Evolutionary conservation across 2,113 vertebrate genomes (phyloP), one percentile per base, ranked within the genome.

Genomic region (Lophius piscatorius): DNA sequence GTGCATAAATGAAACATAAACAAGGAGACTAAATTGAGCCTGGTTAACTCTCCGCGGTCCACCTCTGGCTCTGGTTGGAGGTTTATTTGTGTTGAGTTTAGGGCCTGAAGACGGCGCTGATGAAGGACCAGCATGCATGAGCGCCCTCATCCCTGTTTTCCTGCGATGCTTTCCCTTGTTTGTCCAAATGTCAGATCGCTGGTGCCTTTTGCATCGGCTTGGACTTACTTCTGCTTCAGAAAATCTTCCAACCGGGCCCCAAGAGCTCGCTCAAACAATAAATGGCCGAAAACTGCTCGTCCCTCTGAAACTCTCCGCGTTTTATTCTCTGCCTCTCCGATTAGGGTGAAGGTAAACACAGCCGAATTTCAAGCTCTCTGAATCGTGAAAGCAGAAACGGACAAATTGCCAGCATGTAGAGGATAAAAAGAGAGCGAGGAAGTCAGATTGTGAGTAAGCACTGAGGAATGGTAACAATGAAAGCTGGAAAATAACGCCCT

Each of bases 71-170:
- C 44, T 50, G 2, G 4, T 28, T 59, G 56, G 42, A 76, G 57
- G 74, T 65, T 74, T 70, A 61, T 81, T 63, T 74, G 55, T 28
- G 46, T 22, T 56, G 21, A 39, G 60, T 47, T 20, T 13, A 22
- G 14, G 23, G 59, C 36, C 49, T 68, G 45, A 63, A 59, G 56
- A 70, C 7, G 9, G 31, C 24, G 35, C 45, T 49, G 55, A 70
- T 65, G 64, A 65, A 34, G 63, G 39, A 65, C 63, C 45, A 76
- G 20, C 49, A 74, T 56, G 63, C 70, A 70, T 29, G 50, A 76
- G 48, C 6, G 1, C 23, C 39, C 36, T 57, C 52, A 44, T 58
- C 56, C 40, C 47, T 57, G n/a, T n/a, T 64, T 50, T 35, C 22
- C 58, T 55, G 36, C 0, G 10, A 20, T 59, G 22, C 34, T 34